Percentiles rank a stretch among this genome's conserved stretches.
Evolutionary conservation across 2,797 vertebrate species (phyloP).

Genomic region (Luscinia luscinia): DNA sequence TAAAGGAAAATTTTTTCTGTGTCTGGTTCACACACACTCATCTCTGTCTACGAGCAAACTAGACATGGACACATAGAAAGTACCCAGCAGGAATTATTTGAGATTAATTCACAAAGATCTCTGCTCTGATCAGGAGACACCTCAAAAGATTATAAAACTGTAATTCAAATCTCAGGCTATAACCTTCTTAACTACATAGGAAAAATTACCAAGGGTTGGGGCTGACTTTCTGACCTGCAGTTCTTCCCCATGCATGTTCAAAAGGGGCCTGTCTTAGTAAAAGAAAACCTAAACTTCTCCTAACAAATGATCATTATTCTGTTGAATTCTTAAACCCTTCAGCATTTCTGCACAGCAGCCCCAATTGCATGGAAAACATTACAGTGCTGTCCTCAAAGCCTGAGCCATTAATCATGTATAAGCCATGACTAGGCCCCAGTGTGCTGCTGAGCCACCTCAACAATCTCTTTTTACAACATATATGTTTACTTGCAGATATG

Average conservation of each 20-base stretch:
- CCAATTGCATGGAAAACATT: slow-evolving; percentile 23
- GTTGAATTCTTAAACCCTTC: neutral
- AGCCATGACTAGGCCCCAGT: neutral
- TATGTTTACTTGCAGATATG: neutral
- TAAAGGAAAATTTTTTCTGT: neutral
- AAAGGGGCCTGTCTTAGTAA: neutral
- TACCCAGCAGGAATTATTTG: neutral
- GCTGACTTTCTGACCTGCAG: neutral
- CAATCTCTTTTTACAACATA: neutral
- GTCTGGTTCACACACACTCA: neutral
- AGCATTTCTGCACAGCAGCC: neutral
- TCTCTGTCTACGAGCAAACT: neutral
- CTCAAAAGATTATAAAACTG: neutral
- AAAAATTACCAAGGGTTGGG: neutral
- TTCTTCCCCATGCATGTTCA: neutral
- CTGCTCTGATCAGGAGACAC: neutral
- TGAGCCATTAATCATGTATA: neutral
- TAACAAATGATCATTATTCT: neutral
- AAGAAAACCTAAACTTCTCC: neutral
- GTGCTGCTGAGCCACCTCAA: neutral
- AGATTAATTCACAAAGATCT: neutral
- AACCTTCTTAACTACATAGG: neutral
- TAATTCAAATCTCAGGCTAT: neutral
- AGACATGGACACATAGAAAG: neutral
- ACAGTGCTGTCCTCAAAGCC: neutral